Conservation (phyloP, 2,888 invertebrate genomes). For the Ommatoiulus sabulosus region DNA sequence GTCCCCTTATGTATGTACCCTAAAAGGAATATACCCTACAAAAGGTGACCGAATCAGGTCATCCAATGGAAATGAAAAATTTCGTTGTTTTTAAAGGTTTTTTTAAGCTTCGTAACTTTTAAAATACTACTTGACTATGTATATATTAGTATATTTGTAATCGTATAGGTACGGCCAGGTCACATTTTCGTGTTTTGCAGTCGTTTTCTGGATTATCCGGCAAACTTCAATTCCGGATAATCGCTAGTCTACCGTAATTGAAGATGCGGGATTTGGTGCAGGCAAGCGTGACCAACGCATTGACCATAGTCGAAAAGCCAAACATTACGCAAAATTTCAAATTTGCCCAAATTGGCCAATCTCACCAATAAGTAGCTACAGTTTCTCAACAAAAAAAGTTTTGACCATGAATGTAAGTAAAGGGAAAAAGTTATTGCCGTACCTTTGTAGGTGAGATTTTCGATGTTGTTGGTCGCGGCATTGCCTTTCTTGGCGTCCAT, state of each 20-base stretch:
- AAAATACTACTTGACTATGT: no score
- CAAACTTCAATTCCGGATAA: no score
- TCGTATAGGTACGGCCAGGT: no score
- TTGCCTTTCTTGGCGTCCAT: conserved; percentile 47
- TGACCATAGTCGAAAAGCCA: background rate
- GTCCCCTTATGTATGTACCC: no score
- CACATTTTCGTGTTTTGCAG: no score
- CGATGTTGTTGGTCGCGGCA: conserved; percentile 42
- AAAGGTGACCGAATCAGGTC: no score
- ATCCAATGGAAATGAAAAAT: no score
- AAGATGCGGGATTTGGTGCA: background rate
- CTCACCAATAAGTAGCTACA: background rate
- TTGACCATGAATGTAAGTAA: background rate
- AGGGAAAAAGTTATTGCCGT: conserved; percentile 3
- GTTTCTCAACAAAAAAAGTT: background rate
- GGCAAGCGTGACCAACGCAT: background rate
- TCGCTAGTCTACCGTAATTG: background rate
- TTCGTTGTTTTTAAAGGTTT: no score
- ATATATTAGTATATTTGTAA: no score
- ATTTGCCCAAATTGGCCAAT: background rate
- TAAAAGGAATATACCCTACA: no score
- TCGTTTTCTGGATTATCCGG: no score
- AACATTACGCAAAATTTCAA: background rate
- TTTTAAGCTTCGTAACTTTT: no score
- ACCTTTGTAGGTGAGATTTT: conserved; percentile 47